These are phyloP conservation scores for Microcebus jonahi DNA, from an alignment of 2,113 vertebrate genomes.

Conservation along the genomic window DNA sequence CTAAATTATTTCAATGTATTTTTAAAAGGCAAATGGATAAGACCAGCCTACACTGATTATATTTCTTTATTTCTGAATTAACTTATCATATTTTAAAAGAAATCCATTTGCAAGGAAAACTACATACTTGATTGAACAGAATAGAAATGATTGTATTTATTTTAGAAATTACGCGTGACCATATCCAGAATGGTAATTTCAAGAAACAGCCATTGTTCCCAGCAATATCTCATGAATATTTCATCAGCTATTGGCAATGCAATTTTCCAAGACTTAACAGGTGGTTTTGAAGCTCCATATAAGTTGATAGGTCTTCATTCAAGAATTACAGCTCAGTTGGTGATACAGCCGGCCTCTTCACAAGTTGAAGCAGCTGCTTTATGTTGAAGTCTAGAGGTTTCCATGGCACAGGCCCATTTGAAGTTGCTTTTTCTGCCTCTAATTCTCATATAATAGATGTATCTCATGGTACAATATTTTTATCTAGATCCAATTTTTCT, in stretches of 20 bases:
- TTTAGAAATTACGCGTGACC: slow-evolving; percentile 49
- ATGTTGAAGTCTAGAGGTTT: neutral
- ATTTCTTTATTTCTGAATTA: slow-evolving; percentile 49
- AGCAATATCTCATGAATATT: slow-evolving; percentile 69
- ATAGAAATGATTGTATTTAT: slow-evolving; percentile 63
- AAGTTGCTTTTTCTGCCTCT: neutral
- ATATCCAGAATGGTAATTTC: slow-evolving; percentile 56
- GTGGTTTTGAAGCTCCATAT: slow-evolving; percentile 47
- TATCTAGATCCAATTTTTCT: neutral
- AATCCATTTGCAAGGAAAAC: slow-evolving; percentile 61
- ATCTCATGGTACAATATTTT: neutral
- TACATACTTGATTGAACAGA: slow-evolving; percentile 50
- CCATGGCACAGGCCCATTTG: neutral
- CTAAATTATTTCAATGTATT: neutral
- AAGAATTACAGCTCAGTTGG: neutral
- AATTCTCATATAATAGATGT: neutral
- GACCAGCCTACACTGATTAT: neutral
- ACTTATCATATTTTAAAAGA: slow-evolving; percentile 49
- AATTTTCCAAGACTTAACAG: slow-evolving; percentile 64
- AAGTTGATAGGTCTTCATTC: slow-evolving; percentile 36
- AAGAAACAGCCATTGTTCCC: slow-evolving; percentile 69
- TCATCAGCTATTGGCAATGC: slow-evolving; percentile 62
- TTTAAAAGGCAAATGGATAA: slow-evolving; percentile 40
- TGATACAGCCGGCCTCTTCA: neutral
- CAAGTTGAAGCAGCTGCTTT: slow-evolving; percentile 17